Conservation (phyloP, 2,797 vertebrate species). For the Dipus sagitta region DNA sequence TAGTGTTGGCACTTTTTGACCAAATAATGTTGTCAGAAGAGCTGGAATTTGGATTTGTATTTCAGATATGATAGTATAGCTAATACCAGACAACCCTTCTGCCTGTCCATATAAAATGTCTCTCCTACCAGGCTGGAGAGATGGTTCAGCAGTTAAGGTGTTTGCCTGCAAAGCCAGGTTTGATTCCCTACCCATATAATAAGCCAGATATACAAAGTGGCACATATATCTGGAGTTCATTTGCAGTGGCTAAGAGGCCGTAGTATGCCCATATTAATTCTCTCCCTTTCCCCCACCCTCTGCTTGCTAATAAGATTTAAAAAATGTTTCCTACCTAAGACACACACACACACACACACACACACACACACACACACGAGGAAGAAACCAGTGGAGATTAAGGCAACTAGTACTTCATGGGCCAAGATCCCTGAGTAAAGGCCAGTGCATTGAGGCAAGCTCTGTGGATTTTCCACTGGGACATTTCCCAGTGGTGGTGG, state of each 20-base stretch:
- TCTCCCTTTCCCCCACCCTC: no score
- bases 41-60: constrained; percentile 46
- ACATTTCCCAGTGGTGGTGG: background rate
- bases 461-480: background rate
- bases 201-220: no score
- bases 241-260: no score
- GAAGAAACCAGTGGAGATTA: background rate
- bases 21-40: constrained; percentile 19
- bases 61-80: constrained; percentile 16
- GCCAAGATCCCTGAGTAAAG: background rate
- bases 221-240: no score
- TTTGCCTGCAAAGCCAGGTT: no score
- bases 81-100: constrained; percentile 12
- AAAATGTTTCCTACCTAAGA: background rate
- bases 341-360: background rate
- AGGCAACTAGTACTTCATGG: background rate
- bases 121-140: no score
- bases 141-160: no score
- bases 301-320: no score
- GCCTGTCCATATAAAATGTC: constrained; percentile 11
- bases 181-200: no score
- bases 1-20: constrained; percentile 43
- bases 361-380: background rate
- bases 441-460: background rate
- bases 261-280: no score